phyloP scores from a whole-genome alignment of 1,140 invertebrate species.

The Triops longicaudatus region DNA sequence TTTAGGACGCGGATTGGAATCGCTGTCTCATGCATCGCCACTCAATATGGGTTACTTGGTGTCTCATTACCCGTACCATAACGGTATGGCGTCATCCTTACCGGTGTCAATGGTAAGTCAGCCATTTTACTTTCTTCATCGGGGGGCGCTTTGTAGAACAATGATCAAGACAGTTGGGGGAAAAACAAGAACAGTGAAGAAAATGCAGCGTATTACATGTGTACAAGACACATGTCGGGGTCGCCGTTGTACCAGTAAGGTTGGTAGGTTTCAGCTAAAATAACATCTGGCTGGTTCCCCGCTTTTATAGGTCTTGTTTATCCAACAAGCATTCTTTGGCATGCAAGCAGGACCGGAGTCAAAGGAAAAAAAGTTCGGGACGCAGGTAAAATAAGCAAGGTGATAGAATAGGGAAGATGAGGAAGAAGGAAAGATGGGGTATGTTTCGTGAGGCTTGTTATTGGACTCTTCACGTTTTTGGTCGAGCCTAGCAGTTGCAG shows the following conservation, averaged over 20 bases:
- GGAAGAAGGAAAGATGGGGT: not conserved
- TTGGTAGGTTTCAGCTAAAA: not conserved
- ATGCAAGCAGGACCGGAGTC: not conserved
- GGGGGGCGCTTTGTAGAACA: not conserved
- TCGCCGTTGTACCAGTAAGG: not conserved
- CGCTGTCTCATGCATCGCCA: slow-evolving; percentile 53
- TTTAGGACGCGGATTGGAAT: slow-evolving; percentile 26
- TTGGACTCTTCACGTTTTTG: not conserved
- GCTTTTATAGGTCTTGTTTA: slow-evolving; percentile 10
- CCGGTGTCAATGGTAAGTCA: slow-evolving; percentile 79
- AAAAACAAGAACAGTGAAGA: too few species aligned
- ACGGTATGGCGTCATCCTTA: slow-evolving; percentile 68
- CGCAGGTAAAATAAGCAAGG: slow-evolving; percentile 20
- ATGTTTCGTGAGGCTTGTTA: not conserved
- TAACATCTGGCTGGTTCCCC: slow-evolving; percentile 3
- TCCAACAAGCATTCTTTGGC: slow-evolving; percentile 14
- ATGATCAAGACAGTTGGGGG: too few species aligned
- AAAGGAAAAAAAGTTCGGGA: slow-evolving; percentile 1
- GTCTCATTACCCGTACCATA: slow-evolving; percentile 76
- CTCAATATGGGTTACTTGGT: slow-evolving; percentile 87
- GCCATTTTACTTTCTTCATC: slow-evolving; percentile 21
- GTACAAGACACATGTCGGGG: not conserved
- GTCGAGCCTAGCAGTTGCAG: not conserved
- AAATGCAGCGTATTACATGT: too few species aligned
- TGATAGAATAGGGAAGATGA: slow-evolving; percentile 13